Percentiles rank a stretch among this genome's conserved stretches.
Conservation (phyloP, 2,797 vertebrate genomes). For the Sebastes kiyomatsui region DNA sequence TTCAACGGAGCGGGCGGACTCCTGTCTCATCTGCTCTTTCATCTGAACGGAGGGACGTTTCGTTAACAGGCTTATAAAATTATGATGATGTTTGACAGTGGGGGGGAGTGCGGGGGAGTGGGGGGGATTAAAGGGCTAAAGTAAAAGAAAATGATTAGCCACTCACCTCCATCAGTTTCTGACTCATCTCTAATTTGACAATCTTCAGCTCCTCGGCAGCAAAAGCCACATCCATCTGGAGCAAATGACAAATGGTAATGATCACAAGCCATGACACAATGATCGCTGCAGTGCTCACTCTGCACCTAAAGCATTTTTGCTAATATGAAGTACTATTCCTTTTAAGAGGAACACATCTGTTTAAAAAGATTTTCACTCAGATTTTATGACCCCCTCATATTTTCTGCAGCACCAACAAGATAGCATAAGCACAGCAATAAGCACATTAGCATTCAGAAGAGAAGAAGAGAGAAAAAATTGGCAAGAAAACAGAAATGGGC, state of each 20-base stretch:
- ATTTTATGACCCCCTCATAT: no score
- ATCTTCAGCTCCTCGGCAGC: constrained; percentile 13
- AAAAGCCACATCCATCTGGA: constrained; percentile 15
- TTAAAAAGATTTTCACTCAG: no score
- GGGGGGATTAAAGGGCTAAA: no score
- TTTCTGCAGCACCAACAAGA: no score
- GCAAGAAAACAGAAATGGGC: no score
- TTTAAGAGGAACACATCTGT: no score
- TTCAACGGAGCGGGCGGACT: not conserved
- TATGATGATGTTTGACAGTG: no score
- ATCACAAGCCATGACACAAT: not conserved
- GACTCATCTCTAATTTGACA: constrained; percentile 11
- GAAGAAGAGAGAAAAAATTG: no score
- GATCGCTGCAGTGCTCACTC: not conserved
- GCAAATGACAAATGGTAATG: not conserved
- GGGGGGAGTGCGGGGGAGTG: no score
- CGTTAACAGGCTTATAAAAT: not conserved
- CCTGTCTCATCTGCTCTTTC: constrained; percentile 4
- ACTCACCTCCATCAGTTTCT: constrained; percentile 9
- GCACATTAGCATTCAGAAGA: no score
- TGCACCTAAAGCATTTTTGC: not conserved
- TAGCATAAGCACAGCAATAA: no score
- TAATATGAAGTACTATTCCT: no score
- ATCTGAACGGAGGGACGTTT: not conserved
- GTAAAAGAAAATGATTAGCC: not conserved